Evolutionary conservation across 2,113 vertebrate genomes (phyloP).

Genomic region (Gnathonemus longibarbis): DNA sequence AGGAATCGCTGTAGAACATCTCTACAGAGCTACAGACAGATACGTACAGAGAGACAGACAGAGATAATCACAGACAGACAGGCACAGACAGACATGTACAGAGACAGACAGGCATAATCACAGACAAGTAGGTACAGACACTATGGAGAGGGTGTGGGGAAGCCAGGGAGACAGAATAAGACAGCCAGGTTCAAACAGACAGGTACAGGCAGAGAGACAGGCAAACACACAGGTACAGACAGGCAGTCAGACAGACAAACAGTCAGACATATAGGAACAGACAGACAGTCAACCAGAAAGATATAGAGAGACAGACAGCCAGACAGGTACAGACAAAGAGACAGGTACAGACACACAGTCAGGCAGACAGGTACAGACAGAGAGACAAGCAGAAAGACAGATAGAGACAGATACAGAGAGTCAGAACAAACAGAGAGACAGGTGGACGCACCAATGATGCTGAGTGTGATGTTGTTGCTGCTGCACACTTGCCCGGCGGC

Average conservation of each 20-base stretch:
- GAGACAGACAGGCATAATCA: neutral
- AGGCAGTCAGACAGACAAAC: neutral
- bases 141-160: neutral
- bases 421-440: neutral
- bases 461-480: constrained; percentile 79
- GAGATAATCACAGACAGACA: neutral
- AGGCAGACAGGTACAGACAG: neutral
- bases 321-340: neutral
- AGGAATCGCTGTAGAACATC: neutral
- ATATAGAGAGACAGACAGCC: too few species aligned
- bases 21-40: neutral
- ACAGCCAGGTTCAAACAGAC: neutral
- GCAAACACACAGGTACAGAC: neutral
- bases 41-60: neutral
- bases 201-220: neutral
- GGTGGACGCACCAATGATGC: constrained; percentile 71
- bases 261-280: neutral
- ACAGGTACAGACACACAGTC: neutral
- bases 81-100: neutral
- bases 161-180: neutral
- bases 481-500: constrained; percentile 78
- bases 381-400: neutral
- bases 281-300: neutral
- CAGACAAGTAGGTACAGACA: neutral
- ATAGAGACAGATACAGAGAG: neutral